Evolutionary conservation across 2,888 invertebrate species (phyloP), one percentile per base, ranked within the genome.

Genomic region (Disparrhopalites patrizii): DNA sequence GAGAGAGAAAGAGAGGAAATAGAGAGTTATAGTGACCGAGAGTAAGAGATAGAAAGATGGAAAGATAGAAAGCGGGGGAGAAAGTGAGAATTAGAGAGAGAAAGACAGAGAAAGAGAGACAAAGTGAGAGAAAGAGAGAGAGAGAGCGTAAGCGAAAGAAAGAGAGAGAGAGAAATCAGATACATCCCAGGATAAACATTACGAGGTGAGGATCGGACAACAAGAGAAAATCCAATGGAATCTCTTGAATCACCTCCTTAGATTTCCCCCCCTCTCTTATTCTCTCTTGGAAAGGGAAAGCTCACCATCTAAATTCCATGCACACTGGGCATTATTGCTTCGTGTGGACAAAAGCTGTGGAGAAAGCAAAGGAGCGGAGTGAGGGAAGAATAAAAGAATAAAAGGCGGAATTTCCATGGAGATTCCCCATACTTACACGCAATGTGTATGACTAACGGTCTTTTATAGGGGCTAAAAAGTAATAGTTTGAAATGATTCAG

Each of bases 401-500:
- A n/a, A n/a, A n/a, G n/a, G n/a, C 10, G 56, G 27, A 56, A 56
- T 56, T 56, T 56, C 56, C 56, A 56, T 56, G n/a, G 56, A 47
- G 25, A 3, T 47, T 23, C 47, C 47, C 47, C 25, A 5, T 23
- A n/a, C n/a, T n/a, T n/a, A n/a, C n/a, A n/a, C n/a, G n/a, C n/a
- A n/a, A n/a, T n/a, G n/a, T n/a, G n/a, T n/a, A n/a, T n/a, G n/a
- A n/a, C n/a, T n/a, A 47, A 3, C 36, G 20, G 20, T 23, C 18
- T 2, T 47, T 47, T 47, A n/a, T n/a, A n/a, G n/a, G n/a, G n/a
- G n/a, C n/a, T n/a, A n/a, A n/a, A 3, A 7, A 47, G 47, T 8
- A 47, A 23, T 23, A 47, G 47, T 23, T 23, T 23, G 47, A 47
- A 47, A 25, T 47, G 47, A 47, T 47, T 25, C 47, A 23, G n/a